Conservation (phyloP, 2,113 vertebrate genomes). For the Morphnarchus princeps region DNA sequence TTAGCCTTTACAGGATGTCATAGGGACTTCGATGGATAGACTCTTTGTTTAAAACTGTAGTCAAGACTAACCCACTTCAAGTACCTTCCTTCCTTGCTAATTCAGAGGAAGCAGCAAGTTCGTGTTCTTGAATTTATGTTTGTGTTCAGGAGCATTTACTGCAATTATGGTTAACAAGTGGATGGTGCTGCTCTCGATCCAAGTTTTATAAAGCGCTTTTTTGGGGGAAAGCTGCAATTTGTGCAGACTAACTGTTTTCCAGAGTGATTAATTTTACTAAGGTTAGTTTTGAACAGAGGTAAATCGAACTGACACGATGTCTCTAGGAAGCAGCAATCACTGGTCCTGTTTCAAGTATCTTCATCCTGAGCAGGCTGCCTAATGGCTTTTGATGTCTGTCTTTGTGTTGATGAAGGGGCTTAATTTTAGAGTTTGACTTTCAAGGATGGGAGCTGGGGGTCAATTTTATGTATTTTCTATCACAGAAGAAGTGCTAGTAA, state of each 20-base stretch:
- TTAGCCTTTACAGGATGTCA: background rate
- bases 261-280: background rate
- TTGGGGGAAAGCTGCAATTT: background rate
- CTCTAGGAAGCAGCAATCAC: fast-evolving
- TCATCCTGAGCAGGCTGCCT: background rate
- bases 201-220: background rate
- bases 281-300: background rate
- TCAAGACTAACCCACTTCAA: background rate
- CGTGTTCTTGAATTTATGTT: background rate
- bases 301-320: fast-evolving
- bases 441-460: background rate
- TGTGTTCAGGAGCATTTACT: background rate
- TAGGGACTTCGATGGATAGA: background rate
- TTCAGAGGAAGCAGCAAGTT: constrained; percentile 9
- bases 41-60: background rate
- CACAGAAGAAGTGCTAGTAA: background rate
- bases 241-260: background rate
- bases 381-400: background rate
- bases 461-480: background rate
- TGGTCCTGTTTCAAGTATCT: background rate
- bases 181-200: background rate
- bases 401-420: background rate
- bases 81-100: background rate
- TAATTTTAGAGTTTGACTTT: background rate
- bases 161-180: background rate